A percentile compares a stretch with the other conserved stretches of the same genome.
Evolutionary conservation across 2,113 vertebrate species (phyloP).

Genomic region (Atherinomorus stipes): DNA sequence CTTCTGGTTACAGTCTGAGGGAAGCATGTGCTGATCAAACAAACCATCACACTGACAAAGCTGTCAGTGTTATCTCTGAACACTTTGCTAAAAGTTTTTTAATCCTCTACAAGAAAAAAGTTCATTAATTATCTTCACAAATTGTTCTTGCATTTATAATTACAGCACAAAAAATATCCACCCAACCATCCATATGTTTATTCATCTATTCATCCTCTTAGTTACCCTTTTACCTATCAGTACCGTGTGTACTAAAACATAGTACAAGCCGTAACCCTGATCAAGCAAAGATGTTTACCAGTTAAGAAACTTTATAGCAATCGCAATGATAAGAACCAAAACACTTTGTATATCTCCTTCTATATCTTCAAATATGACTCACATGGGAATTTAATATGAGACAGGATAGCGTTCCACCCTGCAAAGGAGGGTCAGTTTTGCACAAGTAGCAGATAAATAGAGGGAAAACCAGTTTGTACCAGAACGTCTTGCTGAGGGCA

Average conservation of each 20-base stretch:
- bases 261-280: background rate
- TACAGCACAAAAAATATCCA: background rate
- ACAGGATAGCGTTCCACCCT: background rate
- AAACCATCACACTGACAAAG: background rate
- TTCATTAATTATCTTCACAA: background rate
- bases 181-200: background rate
- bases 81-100: background rate
- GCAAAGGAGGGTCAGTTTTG: background rate
- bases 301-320: background rate
- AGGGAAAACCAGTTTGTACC: background rate
- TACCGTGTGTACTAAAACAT: too few relatives aligned
- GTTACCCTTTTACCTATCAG: background rate
- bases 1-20: constrained; percentile 15
- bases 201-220: background rate
- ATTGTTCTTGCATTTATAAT: background rate
- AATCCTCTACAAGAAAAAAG: background rate
- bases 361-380: too few relatives aligned
- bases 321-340: background rate
- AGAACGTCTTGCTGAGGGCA: background rate
- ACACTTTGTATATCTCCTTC: background rate
- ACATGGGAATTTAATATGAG: too few relatives aligned
- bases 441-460: background rate
- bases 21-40: constrained; percentile 9
- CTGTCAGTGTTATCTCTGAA: constrained; percentile 22
- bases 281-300: background rate